These are phyloP conservation scores for Toxostoma redivivum DNA, from an alignment of 2,113 vertebrate species.

Conservation along the genomic window DNA sequence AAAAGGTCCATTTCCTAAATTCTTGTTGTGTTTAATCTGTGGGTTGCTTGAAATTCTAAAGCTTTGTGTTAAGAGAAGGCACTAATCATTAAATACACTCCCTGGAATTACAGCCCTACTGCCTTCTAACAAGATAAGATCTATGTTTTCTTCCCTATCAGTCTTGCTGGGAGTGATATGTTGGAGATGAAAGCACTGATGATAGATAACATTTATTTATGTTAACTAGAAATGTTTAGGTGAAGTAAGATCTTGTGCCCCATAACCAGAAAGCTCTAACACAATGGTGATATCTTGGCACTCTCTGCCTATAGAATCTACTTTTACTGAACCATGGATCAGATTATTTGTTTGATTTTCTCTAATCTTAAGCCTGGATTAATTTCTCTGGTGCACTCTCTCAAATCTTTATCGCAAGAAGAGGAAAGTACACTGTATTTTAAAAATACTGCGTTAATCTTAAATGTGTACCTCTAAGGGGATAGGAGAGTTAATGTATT, in stretches of 20 bases:
- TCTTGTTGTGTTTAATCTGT: slow-evolving; percentile 24
- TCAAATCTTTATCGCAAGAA: neutral
- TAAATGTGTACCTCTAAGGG: neutral
- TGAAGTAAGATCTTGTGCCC: neutral
- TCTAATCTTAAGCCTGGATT: neutral
- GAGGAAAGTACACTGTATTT: neutral
- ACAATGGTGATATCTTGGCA: neutral
- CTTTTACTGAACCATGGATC: neutral
- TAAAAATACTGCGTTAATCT: neutral
- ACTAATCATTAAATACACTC: neutral
- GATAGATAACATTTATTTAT: neutral
- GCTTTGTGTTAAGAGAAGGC: slow-evolving; percentile 26
- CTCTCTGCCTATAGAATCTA: neutral
- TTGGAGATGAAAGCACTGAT: neutral
- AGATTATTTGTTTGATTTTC: neutral
- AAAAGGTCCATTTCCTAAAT: slow-evolving; percentile 61
- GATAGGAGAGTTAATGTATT: neutral
- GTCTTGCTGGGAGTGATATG: neutral
- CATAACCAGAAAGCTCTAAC: neutral
- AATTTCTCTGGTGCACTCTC: neutral
- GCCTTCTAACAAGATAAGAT: neutral
- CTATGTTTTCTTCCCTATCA: neutral
- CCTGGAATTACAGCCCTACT: neutral
- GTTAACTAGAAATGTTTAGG: neutral
- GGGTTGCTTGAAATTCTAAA: slow-evolving; percentile 36